A percentile compares a stretch with the other conserved stretches of the same genome.
These are phyloP conservation scores for Odontomyia ornata DNA, from an alignment of 2,888 invertebrate genomes.

Conservation along the genomic window DNA sequence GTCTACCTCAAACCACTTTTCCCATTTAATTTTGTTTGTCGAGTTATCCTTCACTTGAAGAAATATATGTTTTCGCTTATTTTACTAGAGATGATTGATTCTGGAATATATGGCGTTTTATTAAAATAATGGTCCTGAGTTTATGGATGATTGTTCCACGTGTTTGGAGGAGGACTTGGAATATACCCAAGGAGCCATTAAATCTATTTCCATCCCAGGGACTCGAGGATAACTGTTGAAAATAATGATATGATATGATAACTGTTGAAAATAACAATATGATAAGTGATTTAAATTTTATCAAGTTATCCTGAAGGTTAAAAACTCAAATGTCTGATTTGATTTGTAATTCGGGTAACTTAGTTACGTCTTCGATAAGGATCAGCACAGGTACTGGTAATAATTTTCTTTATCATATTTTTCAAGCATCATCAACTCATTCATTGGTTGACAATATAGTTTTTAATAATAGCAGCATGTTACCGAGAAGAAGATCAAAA, in stretches of 20 bases:
- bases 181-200: background rate
- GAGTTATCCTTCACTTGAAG: constrained; percentile 10
- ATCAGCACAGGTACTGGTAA: no score
- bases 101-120: background rate
- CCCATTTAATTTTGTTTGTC: background rate
- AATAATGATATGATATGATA: no score
- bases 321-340: no score
- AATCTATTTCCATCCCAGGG: background rate
- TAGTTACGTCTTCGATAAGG: no score
- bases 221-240: no score
- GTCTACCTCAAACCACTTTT: background rate
- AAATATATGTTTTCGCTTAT: background rate
- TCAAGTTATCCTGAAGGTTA: no score
- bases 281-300: no score
- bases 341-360: no score
- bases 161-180: background rate
- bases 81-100: background rate
- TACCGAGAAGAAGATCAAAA: background rate
- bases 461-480: background rate
- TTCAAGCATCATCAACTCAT: no score
- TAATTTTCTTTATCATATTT: no score
- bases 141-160: background rate
- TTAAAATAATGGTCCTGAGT: background rate
- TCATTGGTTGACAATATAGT: background rate
- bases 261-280: no score